Base-by-base conservation (phyloP, 1,140 invertebrate species). In the Hermetia illucens region DNA sequence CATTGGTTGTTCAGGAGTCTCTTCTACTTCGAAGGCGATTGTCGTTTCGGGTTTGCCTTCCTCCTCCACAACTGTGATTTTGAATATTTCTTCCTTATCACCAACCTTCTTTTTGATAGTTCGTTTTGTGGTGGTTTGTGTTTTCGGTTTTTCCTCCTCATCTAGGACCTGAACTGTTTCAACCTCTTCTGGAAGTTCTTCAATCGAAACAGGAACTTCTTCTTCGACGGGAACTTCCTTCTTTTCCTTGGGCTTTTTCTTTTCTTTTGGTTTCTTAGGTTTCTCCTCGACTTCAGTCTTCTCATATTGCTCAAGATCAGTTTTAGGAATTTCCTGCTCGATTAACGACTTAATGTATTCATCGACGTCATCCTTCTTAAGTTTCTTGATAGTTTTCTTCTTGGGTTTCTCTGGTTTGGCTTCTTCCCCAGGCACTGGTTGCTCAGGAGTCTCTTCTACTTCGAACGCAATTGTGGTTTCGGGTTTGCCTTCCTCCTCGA, bases 391-490 rank as follows among this genome's bases (percentile, higher is more conserved):
- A 21, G 43, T 51, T 38, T 42, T 50, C 8, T 46, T 51, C 13
- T 45, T 31, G 4, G 44, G 41, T 21, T 50, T 52, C 35, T 47
- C 49, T 6, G 37, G 42, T 8, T n/a, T n/a, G n/a, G n/a, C n/a
- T n/a, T n/a, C n/a, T n/a, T n/a, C n/a, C n/a, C n/a, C n/a, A n/a
- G n/a, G n/a, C n/a, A n/a, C n/a, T n/a, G 33, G 42, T 38, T 53
- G 42, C 38, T 53, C 48, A 24, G 56, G 56, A 43, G 36, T 47
- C 36, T 50, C 43, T 21, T 34, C 39, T 43, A 59, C 48, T 35
- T 46, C 47, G 9, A 44, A 40, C 18, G 32, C 33, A 1, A 49
- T 25, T 20, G 41, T 40, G 0, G 42, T 47, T 17, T 43, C 31
- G 2, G 46, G 48, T 38, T 49, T 40, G 5, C 42, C 45, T 10